Evolutionary conservation across 2,888 invertebrate species (phyloP), one percentile per base, ranked within the genome.

Genomic region (Ichneumon xanthorius): DNA sequence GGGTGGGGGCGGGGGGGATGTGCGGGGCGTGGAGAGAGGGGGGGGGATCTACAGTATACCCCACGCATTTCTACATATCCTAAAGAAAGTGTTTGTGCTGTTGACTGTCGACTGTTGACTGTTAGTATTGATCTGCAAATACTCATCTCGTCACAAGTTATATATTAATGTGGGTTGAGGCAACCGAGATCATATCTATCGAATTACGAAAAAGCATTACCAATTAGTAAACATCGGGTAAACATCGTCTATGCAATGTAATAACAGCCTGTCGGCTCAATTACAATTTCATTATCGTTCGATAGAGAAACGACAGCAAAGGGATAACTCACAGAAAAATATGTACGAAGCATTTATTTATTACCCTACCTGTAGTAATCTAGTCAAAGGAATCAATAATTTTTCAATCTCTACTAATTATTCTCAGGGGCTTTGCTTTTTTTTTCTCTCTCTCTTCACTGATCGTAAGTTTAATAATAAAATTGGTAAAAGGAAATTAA

Each of bases 21-120:
- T 6, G 33, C 0, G 33, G 7, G 33, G 7, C 0, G 33, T 0
- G 30, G 30, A 5, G 30, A 4, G 30, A 30, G 30, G 26, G 26
- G 26, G 26, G 14, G 14, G 14, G 14, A 45, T 45, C 14, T 45
- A 45, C 37, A 11, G 33, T 50, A 53, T 81, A 71, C 67, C 50
- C 70, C 7, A 79, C 79, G 40, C 70, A 33, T 50, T 30, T 40
- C 70, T 30, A 53, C 61, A 37, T 55, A 4, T 75, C 75, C 63
- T 26, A 80, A 16, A 16, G 61, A 11, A 53, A 73, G 63, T 71
- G 22, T 19, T 30, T 4, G 30, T 65, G n/a, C 53, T 70, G 75
- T 71, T 79, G 53, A 11, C 61, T 40, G 55, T 76, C 40, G 37
- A 58, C 80, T 4, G 67, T 76, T 50, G 37, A 58, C 80, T 4